These are phyloP conservation scores for Emydoidea blandingii DNA, from an alignment of 2,797 vertebrate species.

Conservation along the genomic window DNA sequence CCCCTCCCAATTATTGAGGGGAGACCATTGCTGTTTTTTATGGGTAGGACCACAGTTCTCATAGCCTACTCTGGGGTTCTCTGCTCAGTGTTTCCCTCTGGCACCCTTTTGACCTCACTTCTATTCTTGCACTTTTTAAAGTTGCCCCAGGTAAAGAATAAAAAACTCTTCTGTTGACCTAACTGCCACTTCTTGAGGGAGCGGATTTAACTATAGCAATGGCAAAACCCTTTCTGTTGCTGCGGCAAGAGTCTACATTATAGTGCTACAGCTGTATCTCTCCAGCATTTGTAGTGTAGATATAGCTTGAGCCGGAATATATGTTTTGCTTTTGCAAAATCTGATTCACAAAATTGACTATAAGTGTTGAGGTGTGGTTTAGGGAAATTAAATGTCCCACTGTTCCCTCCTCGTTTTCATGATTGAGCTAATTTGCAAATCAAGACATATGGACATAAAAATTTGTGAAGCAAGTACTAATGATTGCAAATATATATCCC, in stretches of 20 bases:
- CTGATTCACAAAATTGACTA: neutral
- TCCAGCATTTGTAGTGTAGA: neutral
- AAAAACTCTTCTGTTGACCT: neutral
- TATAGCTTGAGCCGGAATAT: neutral
- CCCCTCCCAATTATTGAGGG: neutral
- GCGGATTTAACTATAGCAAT: neutral
- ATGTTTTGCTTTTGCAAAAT: constrained; percentile 42
- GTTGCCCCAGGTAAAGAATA: neutral
- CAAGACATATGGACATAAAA: constrained; percentile 34
- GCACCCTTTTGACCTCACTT: constrained; percentile 30
- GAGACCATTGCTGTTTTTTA: neutral
- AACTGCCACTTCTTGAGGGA: neutral
- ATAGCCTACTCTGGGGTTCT: neutral
- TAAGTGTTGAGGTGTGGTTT: constrained; percentile 40
- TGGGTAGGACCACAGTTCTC: neutral
- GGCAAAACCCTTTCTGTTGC: neutral
- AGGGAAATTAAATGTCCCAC: constrained; percentile 1
- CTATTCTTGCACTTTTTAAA: neutral
- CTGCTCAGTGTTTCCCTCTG: neutral
- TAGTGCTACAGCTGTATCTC: neutral
- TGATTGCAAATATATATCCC: neutral
- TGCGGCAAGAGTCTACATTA: neutral
- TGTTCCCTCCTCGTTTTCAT: neutral
- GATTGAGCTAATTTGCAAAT: constrained; percentile 49
- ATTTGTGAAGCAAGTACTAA: constrained; percentile 20